A percentile compares a stretch with the other conserved stretches of the same genome.
Evolutionary conservation across 2,888 invertebrate genomes (phyloP).

Genomic region (Drosophila birchii): DNA sequence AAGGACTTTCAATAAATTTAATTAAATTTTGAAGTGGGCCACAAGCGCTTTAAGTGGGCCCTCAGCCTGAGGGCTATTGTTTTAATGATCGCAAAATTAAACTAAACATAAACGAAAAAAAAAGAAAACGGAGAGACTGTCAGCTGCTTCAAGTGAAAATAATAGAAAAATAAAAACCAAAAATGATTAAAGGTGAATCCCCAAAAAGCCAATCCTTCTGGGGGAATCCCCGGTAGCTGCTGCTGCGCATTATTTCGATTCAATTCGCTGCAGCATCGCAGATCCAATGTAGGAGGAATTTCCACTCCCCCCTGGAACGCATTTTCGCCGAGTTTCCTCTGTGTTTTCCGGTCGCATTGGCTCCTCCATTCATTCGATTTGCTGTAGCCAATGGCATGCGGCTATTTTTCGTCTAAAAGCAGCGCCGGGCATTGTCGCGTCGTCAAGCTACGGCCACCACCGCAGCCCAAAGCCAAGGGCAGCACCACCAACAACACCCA

Average conservation of each 20-base stretch:
- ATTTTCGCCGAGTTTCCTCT: conserved; percentile 36
- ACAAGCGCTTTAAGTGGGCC: background rate
- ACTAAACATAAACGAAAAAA: background rate
- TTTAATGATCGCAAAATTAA: background rate
- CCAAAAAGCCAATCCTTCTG: background rate
- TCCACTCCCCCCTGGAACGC: conserved; percentile 22
- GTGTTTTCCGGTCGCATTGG: conserved; percentile 25
- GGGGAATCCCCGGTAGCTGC: conserved; percentile 28
- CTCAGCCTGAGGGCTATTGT: background rate
- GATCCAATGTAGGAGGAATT: conserved; percentile 2
- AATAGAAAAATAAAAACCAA: too few species aligned
- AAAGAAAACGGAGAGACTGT: background rate
- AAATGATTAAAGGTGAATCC: background rate
- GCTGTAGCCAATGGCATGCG: conserved; percentile 77
- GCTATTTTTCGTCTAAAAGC: conserved; percentile 61
- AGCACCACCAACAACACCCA: conserved; percentile 3
- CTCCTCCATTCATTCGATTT: conserved; percentile 38
- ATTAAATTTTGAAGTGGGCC: conserved; percentile 4
- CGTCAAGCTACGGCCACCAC: conserved; percentile 25
- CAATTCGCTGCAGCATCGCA: conserved; percentile 35
- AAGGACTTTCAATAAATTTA: conserved; percentile 3
- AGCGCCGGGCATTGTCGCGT: conserved; percentile 27
- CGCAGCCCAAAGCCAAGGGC: conserved; percentile 2
- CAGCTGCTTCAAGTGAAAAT: background rate
- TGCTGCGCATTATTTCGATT: conserved; percentile 61